phyloP scores from a whole-genome alignment of 2,113 vertebrate species.

The Cyanistes caeruleus region DNA sequence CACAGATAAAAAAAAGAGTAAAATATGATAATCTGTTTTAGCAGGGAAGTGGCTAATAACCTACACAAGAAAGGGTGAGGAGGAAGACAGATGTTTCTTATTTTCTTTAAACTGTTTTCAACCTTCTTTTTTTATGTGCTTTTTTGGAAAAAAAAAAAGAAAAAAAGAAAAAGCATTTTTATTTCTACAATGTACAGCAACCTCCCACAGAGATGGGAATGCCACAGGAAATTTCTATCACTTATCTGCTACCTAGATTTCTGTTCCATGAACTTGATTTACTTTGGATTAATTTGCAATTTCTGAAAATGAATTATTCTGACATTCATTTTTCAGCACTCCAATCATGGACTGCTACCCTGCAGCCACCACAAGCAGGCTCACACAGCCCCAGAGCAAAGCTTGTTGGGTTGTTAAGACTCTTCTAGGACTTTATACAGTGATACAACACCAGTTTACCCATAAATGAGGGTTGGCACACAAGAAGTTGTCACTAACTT shows the following conservation, averaged over 20 bases:
- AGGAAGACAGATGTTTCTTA: constrained; percentile 64
- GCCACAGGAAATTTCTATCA: constrained; percentile 20
- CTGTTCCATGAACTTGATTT: neutral
- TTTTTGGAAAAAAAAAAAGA: neutral
- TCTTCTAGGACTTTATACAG: neutral
- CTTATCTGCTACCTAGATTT: constrained; percentile 27
- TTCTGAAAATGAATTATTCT: neutral
- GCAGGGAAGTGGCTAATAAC: constrained; percentile 1
- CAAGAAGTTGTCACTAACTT: neutral
- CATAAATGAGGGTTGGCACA: neutral
- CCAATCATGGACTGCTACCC: constrained; percentile 12
- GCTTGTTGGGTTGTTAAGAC: neutral
- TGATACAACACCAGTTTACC: neutral
- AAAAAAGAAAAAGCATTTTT: neutral
- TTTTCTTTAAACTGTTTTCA: constrained; percentile 60
- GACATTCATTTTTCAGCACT: constrained; percentile 41
- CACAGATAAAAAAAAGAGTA: neutral
- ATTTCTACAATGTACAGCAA: constrained; percentile 4
- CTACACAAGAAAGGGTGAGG: constrained; percentile 2
- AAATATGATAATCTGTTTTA: neutral
- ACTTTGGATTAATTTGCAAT: neutral
- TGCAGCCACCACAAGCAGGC: fast-evolving
- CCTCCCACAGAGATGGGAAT: constrained; percentile 36
- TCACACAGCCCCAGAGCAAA: neutral
- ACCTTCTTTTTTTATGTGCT: constrained; percentile 15